Evolutionary conservation across 2,888 invertebrate genomes (phyloP).

Genomic region (Notodonta dromedarius): DNA sequence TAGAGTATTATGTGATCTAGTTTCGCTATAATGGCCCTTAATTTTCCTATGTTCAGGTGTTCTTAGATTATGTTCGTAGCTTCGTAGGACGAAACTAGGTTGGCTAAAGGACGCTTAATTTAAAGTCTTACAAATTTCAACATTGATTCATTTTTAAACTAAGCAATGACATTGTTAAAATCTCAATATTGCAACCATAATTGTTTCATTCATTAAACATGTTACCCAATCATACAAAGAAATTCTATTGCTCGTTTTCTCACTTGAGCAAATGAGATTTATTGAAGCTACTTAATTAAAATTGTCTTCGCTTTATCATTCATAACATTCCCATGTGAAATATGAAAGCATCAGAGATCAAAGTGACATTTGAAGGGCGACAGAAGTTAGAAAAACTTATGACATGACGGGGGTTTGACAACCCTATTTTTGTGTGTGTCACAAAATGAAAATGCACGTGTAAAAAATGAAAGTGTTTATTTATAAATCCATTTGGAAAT

Average conservation of each 20-base stretch:
- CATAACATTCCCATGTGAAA: constrained; percentile 48
- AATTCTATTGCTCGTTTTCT: neutral
- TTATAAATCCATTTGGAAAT: constrained; percentile 35
- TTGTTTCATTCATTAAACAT: constrained; percentile 3
- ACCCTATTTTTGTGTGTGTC: constrained; percentile 50
- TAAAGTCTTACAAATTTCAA: neutral
- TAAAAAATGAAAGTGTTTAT: constrained; percentile 8
- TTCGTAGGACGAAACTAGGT: neutral
- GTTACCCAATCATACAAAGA: neutral
- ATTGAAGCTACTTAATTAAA: constrained; percentile 23
- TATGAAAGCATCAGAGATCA: constrained; percentile 49
- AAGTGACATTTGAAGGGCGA: constrained; percentile 45
- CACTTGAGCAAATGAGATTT: neutral
- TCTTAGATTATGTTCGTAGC: neutral
- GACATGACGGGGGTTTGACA: constrained; percentile 56
- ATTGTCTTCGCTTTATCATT: constrained; percentile 35
- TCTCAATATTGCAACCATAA: neutral
- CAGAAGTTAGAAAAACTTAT: constrained; percentile 46
- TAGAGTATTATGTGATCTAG: constrained; percentile 34
- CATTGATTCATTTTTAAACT: neutral
- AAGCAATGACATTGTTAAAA: neutral
- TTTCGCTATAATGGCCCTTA: constrained; percentile 39
- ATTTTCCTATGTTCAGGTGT: constrained; percentile 31
- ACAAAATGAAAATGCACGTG: constrained; percentile 32
- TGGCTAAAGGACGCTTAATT: neutral